Evolutionary conservation across 2,888 invertebrate genomes (phyloP).

Genomic region (Drosophila kokeensis): DNA sequence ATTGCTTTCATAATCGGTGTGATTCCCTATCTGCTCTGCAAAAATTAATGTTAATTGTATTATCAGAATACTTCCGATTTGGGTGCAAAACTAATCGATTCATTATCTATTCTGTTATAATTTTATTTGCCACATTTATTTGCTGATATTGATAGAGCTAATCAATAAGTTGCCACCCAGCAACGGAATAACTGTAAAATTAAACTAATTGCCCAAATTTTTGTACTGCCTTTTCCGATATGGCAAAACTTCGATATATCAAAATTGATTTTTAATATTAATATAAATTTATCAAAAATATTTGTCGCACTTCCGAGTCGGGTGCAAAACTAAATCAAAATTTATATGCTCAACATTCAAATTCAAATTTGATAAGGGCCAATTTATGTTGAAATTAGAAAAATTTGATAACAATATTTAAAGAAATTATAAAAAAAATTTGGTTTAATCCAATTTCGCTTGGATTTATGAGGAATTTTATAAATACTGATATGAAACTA

Average conservation of each 20-base stretch:
- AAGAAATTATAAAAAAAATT: background rate
- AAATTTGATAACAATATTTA: background rate
- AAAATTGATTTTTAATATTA: background rate
- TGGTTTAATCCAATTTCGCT: background rate
- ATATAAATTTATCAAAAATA: background rate
- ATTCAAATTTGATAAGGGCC: conserved; percentile 9
- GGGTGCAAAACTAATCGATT: conserved; percentile 4
- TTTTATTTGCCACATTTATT: background rate
- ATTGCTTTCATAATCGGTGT: background rate
- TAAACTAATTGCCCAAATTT: background rate
- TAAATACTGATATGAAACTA: background rate
- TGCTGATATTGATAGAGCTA: background rate
- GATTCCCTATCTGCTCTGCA: background rate
- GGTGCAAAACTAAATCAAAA: conserved; percentile 19
- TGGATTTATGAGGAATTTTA: background rate
- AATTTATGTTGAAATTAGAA: background rate
- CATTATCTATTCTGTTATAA: background rate
- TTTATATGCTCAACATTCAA: background rate
- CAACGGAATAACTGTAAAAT: background rate
- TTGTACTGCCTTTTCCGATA: conserved; percentile 25
- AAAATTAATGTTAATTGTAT: background rate
- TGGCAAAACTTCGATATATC: background rate
- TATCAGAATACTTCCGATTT: conserved; percentile 13
- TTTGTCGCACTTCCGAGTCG: conserved; percentile 24
- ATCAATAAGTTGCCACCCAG: background rate